A percentile compares a stretch with the other conserved stretches of the same genome.
Evolutionary conservation across 2,113 vertebrate species (phyloP).

Genomic region (Anas platyrhynchos): DNA sequence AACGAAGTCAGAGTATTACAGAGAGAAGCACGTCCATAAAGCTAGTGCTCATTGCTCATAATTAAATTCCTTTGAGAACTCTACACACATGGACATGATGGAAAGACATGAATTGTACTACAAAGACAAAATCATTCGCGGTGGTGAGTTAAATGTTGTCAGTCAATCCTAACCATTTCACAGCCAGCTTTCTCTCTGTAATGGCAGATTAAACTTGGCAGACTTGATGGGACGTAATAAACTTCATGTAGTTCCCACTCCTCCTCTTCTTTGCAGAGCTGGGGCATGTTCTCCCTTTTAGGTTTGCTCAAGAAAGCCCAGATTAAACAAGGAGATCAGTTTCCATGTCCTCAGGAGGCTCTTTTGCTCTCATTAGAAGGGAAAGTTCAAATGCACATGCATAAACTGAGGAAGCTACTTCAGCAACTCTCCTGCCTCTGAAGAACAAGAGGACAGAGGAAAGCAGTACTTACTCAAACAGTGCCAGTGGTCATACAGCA

Average conservation of each 20-base stretch:
- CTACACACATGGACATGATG: not conserved
- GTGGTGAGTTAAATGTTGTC: constrained; percentile 67
- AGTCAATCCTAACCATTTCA: constrained; percentile 68
- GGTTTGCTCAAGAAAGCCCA: constrained; percentile 4
- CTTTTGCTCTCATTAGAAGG: not conserved
- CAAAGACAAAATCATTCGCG: constrained; percentile 59
- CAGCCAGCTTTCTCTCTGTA: constrained; percentile 62
- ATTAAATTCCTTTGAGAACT: constrained; percentile 51
- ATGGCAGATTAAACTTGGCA: constrained; percentile 71
- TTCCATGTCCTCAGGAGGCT: constrained; percentile 15
- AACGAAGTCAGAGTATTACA: not conserved
- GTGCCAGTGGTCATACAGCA: not conserved
- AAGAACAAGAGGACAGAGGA: not conserved
- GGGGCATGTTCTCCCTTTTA: constrained; percentile 8
- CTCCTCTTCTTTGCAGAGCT: constrained; percentile 21
- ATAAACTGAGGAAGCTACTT: not conserved
- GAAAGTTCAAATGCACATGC: not conserved
- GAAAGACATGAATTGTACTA: constrained; percentile 31
- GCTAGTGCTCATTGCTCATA: constrained; percentile 1
- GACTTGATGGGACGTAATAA: constrained; percentile 65
- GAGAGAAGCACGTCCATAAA: not conserved
- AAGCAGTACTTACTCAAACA: accelerated
- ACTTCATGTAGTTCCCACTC: constrained; percentile 53
- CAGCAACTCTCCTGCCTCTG: not conserved
- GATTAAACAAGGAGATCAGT: constrained; percentile 46